Conservation (phyloP, 2,797 vertebrate species). For the Clarias pachynema region DNA sequence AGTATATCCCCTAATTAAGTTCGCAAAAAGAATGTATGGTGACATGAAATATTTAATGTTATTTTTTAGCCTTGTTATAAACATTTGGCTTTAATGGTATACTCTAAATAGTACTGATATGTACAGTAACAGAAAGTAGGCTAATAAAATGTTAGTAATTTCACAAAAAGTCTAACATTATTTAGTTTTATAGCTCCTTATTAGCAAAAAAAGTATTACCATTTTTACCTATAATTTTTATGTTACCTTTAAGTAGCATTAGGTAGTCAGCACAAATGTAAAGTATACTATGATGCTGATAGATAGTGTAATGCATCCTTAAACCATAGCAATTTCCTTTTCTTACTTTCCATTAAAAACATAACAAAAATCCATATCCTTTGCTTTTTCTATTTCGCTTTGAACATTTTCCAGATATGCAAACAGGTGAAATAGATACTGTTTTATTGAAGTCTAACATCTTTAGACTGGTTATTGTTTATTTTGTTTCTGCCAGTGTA, state of each 20-base stretch:
- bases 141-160: background rate
- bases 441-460: slow-evolving; percentile 50
- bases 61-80: background rate
- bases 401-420: slow-evolving; percentile 20
- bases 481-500: slow-evolving; percentile 44
- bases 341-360: background rate
- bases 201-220: background rate
- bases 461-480: slow-evolving; percentile 33
- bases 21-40: background rate
- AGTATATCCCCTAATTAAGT: background rate
- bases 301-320: background rate
- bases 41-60: background rate
- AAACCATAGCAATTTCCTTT: background rate
- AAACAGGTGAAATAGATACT: slow-evolving; percentile 35
- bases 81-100: background rate
- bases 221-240: background rate
- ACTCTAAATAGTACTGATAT: background rate
- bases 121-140: background rate
- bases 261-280: background rate
- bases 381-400: background rate
- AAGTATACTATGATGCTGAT: background rate
- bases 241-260: too few relatives aligned
- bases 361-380: background rate
- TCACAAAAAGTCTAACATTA: background rate
- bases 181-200: background rate